phyloP scores from a whole-genome alignment of 2,888 invertebrate species.

The Scrobipalpa costella region DNA sequence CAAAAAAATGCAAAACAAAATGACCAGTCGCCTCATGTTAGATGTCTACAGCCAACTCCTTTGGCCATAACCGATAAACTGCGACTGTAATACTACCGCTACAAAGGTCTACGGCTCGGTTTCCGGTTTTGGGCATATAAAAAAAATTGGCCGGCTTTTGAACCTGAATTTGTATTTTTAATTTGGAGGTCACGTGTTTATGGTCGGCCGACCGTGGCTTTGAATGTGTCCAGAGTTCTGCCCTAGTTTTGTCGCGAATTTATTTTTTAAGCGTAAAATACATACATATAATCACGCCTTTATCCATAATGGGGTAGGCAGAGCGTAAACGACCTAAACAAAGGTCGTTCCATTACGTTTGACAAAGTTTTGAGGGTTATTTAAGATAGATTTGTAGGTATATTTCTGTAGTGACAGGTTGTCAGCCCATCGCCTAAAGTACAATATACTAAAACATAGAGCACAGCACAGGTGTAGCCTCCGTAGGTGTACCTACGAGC shows the following conservation, averaged over 20 bases:
- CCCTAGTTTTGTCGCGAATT: background rate
- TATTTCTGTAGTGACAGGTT: no score
- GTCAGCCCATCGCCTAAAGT: no score
- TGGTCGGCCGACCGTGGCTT: background rate
- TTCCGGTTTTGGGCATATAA: constrained; percentile 21
- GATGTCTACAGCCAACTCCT: constrained; percentile 15
- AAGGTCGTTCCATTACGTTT: no score
- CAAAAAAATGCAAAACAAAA: constrained; percentile 19
- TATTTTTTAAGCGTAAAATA: no score
- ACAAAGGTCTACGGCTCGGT: constrained; percentile 1
- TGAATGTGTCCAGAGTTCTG: background rate
- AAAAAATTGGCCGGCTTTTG: constrained; percentile 22
- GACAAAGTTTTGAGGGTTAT: no score
- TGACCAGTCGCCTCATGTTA: constrained; percentile 1
- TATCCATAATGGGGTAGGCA: no score
- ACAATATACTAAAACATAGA: no score
- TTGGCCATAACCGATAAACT: constrained; percentile 18
- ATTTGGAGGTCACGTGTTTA: background rate
- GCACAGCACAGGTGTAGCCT: no score
- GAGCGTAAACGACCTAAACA: no score
- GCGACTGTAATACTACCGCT: constrained; percentile 12
- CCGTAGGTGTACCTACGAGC: no score
- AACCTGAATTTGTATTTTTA: background rate
- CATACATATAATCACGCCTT: no score
- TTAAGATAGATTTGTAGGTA: no score